Evolutionary conservation across 1,140 invertebrate species (phyloP).

Genomic region (Caenorhabditis remanei): DNA sequence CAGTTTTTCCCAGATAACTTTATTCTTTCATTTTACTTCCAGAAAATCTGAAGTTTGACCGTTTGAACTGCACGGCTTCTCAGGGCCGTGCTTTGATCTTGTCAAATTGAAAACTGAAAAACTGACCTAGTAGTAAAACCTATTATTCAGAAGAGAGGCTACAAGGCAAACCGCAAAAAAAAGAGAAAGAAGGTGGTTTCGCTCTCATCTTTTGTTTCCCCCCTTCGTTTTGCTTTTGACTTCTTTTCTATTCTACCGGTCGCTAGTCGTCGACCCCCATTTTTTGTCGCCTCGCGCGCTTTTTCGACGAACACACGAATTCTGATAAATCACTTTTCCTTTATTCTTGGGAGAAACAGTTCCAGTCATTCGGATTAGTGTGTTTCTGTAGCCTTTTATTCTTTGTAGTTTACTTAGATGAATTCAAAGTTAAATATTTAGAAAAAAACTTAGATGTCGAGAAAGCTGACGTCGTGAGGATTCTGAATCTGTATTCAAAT

Average conservation of each 20-base stretch:
- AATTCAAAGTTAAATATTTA: too few species aligned
- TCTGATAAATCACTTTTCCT: neutral
- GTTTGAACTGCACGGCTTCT: neutral
- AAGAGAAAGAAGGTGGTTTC: slow-evolving; percentile 42
- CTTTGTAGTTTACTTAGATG: too few species aligned
- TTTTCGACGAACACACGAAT: slow-evolving; percentile 6
- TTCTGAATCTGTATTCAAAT: too few species aligned
- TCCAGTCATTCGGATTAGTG: neutral
- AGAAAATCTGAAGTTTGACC: neutral
- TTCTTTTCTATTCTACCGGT: slow-evolving; percentile 31
- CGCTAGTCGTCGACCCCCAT: slow-evolving; percentile 21
- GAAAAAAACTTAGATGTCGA: too few species aligned
- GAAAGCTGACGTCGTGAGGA: too few species aligned
- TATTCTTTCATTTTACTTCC: neutral
- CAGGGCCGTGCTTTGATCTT: slow-evolving; percentile 12
- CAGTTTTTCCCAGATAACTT: neutral
- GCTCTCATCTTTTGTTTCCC: slow-evolving; percentile 52
- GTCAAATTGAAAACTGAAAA: neutral
- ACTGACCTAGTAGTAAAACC: slow-evolving; percentile 47
- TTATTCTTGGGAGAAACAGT: slow-evolving; percentile 13
- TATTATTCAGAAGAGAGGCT: slow-evolving; percentile 32
- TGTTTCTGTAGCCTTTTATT: too few species aligned
- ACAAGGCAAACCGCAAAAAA: slow-evolving; percentile 53
- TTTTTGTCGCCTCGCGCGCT: neutral
- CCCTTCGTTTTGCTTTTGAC: neutral